Evolutionary conservation across 1,140 invertebrate genomes (phyloP).

Genomic region (Penaeus chinensis): DNA sequence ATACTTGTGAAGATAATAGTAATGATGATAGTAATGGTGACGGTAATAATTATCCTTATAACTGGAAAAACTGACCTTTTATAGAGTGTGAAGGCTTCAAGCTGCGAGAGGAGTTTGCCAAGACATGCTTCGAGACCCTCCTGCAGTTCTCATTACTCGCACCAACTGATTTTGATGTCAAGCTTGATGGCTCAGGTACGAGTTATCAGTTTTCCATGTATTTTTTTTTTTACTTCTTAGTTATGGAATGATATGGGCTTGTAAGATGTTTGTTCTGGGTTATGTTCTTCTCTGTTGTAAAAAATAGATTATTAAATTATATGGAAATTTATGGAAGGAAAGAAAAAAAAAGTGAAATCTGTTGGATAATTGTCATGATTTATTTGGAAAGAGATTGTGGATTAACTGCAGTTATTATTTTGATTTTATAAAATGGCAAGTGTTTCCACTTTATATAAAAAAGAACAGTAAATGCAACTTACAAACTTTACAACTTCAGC

Average conservation of each 20-base stretch:
- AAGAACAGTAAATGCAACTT: not conserved
- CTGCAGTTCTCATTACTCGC: constrained; percentile 86
- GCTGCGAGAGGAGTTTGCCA: constrained; percentile 92
- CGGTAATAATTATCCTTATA: not conserved
- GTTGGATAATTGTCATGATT: not conserved
- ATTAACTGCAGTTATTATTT: too few relatives aligned
- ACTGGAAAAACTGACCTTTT: constrained; percentile 14
- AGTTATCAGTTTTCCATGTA: not conserved
- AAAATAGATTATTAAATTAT: too few relatives aligned
- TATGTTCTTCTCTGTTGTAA: too few relatives aligned
- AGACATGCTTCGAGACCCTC: constrained; percentile 95
- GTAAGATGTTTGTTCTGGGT: not conserved
- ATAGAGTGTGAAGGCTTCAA: constrained; percentile 83
- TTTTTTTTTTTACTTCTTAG: constrained; percentile 8
- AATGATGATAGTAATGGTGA: too few relatives aligned
- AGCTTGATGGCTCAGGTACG: constrained; percentile 37
- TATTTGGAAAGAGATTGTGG: too few relatives aligned
- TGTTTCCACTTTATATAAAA: not conserved
- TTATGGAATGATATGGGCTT: not conserved
- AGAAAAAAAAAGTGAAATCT: not conserved
- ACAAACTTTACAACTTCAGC: too few relatives aligned
- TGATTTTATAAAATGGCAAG: not conserved
- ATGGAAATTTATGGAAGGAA: not conserved
- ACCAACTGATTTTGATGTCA: constrained; percentile 48
- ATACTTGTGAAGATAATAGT: too few relatives aligned